Conservation (phyloP, 2,797 vertebrate genomes). For the Astyanax mexicanus region DNA sequence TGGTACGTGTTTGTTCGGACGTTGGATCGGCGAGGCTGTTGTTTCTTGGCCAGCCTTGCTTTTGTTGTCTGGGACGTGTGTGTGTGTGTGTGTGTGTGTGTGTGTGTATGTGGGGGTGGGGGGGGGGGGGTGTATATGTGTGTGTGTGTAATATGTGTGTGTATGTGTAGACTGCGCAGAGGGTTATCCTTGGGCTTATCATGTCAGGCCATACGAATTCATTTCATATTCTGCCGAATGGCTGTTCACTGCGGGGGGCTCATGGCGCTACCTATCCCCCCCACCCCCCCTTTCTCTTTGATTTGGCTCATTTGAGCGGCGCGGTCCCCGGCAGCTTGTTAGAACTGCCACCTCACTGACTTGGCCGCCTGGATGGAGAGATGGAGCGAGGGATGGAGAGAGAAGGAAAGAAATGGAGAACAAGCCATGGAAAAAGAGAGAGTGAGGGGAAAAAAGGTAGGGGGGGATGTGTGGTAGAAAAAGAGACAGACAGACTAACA, state of each 20-base stretch:
- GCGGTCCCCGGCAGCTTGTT: constrained; percentile 83
- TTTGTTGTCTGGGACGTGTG: constrained; percentile 54
- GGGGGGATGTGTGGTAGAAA: not conserved
- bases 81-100: constrained; percentile 31
- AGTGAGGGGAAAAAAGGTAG: constrained; percentile 3
- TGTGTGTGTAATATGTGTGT: not conserved
- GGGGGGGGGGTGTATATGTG: constrained; percentile 54
- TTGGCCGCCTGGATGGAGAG: constrained; percentile 81
- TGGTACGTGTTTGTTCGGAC: not conserved
- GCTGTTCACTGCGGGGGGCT: constrained; percentile 80
- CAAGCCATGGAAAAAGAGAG: not conserved
- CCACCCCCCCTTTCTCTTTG: constrained; percentile 80
- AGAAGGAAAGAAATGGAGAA: not conserved
- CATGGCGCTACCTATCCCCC: constrained; percentile 77
- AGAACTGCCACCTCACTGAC: constrained; percentile 84
- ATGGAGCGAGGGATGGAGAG: no score
- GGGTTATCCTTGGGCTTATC: constrained; percentile 80
- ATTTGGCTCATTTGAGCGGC: constrained; percentile 85
- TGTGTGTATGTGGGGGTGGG: no score
- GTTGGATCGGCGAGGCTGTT: not conserved
- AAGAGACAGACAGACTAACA: constrained; percentile 29
- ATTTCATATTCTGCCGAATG: constrained; percentile 84
- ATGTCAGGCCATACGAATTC: constrained; percentile 81
- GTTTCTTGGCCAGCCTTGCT: constrained; percentile 54
- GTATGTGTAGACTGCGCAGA: constrained; percentile 63